Evolutionary conservation across 2,888 invertebrate species (phyloP).

Genomic region (Trichogramma dendrolimi): DNA sequence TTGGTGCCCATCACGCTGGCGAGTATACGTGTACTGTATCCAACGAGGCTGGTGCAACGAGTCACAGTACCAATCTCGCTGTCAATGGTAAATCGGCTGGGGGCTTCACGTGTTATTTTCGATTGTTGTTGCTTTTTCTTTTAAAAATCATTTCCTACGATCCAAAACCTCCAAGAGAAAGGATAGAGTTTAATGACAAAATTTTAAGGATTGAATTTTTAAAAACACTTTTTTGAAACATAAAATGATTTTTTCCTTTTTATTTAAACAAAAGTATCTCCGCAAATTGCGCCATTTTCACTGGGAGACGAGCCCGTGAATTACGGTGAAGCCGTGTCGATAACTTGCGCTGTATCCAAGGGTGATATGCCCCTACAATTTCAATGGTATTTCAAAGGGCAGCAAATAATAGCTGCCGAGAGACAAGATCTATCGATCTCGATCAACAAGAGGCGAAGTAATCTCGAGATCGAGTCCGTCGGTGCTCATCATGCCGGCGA

Average conservation of each 20-base stretch:
- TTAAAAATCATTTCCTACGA: no score
- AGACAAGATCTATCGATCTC: conserved; percentile 53
- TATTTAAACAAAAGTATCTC: conserved; percentile 63
- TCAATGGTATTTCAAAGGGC: conserved; percentile 70
- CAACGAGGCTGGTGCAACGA: conserved; percentile 68
- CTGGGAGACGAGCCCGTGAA: conserved; percentile 67
- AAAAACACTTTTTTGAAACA: background rate
- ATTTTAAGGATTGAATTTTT: background rate
- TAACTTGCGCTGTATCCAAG: conserved; percentile 66
- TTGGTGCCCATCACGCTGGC: conserved; percentile 68
- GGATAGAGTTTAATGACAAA: background rate
- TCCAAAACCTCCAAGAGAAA: background rate
- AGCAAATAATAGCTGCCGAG: conserved; percentile 49
- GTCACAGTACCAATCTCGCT: conserved; percentile 65
- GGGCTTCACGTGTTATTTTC: no score
- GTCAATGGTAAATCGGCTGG: conserved; percentile 63
- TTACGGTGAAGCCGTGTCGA: conserved; percentile 66
- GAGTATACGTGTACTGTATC: conserved; percentile 72
- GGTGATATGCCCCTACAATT: conserved; percentile 73
- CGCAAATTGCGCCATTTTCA: conserved; percentile 67
- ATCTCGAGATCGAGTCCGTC: conserved; percentile 66
- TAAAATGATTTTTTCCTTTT: background rate
- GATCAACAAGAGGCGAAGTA: conserved; percentile 56
- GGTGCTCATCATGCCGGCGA: conserved; percentile 68
- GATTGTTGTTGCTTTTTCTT: no score